A percentile compares a stretch with the other conserved stretches of the same genome.
Evolutionary conservation across 2,113 vertebrate species (phyloP).

Genomic region (Chiloscyllium plagiosum): DNA sequence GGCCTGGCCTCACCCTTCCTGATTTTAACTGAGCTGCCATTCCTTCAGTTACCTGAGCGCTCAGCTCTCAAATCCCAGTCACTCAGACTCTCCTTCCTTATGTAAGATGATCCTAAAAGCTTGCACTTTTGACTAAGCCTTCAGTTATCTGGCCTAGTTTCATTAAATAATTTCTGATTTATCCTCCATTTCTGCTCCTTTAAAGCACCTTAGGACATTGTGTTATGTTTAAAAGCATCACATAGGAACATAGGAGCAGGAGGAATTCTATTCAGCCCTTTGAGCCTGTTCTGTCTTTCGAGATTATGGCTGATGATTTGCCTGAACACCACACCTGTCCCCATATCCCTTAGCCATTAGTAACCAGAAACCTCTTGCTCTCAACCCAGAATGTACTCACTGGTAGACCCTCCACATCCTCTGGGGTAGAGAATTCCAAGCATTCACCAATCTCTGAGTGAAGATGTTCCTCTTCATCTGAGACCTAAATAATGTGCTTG

Average conservation of each 20-base stretch:
- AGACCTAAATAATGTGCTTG: too few species aligned
- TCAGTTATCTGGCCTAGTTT: background rate
- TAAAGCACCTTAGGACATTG: background rate
- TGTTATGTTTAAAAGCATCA: background rate
- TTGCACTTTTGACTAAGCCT: background rate
- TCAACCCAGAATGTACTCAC: too few species aligned
- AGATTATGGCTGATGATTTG: background rate
- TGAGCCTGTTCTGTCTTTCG: too few species aligned
- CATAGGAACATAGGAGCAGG: too few species aligned
- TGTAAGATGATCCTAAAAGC: background rate
- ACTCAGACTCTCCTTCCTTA: background rate
- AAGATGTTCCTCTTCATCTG: too few species aligned
- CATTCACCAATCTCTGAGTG: too few species aligned
- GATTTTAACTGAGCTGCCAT: background rate
- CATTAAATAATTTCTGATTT: background rate
- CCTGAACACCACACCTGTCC: too few species aligned
- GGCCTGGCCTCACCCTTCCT: background rate
- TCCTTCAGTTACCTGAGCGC: too few species aligned
- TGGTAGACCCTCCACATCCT: too few species aligned
- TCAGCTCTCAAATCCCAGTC: background rate
- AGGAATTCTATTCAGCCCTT: background rate
- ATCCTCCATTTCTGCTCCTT: background rate
- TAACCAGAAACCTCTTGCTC: too few species aligned
- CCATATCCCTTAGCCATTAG: too few species aligned
- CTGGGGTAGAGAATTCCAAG: too few species aligned